Conservation (phyloP, 23 tunicate genomes). For the Styela clava region DNA sequence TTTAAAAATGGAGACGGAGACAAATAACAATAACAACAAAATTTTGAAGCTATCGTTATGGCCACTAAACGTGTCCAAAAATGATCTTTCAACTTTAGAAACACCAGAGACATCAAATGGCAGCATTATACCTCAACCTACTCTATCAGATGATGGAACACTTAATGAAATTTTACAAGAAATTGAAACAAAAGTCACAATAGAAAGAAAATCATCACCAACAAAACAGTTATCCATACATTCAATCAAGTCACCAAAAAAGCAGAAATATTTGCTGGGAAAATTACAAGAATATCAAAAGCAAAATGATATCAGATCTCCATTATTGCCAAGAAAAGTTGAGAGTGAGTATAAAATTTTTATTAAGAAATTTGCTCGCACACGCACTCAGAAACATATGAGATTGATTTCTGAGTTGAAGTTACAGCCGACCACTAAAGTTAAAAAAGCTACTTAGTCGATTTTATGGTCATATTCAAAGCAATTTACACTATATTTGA, state of each 20-base stretch:
- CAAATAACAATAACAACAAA: too few relatives aligned
- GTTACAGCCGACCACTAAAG: too few relatives aligned
- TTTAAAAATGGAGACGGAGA: too few relatives aligned
- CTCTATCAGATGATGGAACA: background rate
- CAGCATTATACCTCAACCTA: background rate
- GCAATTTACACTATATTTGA: too few relatives aligned
- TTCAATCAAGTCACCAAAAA: slow-evolving; percentile 14
- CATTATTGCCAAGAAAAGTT: background rate
- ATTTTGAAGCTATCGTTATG: too few relatives aligned
- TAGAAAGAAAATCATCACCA: background rate
- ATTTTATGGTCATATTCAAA: too few relatives aligned
- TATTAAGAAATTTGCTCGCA: too few relatives aligned
- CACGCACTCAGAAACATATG: too few relatives aligned
- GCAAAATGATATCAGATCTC: background rate
- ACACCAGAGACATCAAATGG: slow-evolving; percentile 22
- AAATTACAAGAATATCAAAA: slow-evolving; percentile 8
- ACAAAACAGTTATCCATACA: background rate
- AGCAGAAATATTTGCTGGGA: background rate
- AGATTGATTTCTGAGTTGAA: too few relatives aligned
- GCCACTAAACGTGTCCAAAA: background rate
- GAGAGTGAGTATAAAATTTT: slow-evolving; percentile 1
- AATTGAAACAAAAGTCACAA: background rate
- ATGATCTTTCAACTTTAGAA: slow-evolving; percentile 1
- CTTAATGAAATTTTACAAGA: slow-evolving; percentile 9
- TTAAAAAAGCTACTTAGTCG: too few relatives aligned